Percentiles rank a stretch among this genome's conserved stretches.
Evolutionary conservation across 64 coral and sea anemone species (phyloP).

Genomic region (Acropora tenuis): DNA sequence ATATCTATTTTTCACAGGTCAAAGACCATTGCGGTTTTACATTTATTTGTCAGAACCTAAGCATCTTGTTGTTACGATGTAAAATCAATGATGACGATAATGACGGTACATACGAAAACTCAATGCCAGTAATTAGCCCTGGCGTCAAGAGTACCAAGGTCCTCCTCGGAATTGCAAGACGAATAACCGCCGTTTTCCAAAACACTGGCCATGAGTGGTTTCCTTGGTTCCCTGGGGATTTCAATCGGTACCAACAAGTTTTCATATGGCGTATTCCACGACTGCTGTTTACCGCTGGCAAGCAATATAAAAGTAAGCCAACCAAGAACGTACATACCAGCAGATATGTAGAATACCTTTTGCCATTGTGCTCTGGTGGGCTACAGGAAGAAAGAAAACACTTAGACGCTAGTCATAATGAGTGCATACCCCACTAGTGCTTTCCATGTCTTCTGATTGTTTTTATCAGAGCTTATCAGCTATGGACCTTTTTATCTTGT

Average conservation of each 20-base stretch:
- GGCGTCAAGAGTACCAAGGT: background rate
- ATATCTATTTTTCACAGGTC: too few relatives aligned
- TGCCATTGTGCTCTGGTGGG: constrained; percentile 87
- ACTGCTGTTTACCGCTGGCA: constrained; percentile 66
- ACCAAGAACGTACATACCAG: constrained; percentile 73
- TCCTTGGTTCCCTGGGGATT: constrained; percentile 68
- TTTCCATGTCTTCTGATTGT: too few relatives aligned
- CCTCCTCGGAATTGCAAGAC: background rate
- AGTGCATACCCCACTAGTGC: too few relatives aligned
- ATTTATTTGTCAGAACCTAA: too few relatives aligned
- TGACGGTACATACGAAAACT: too few relatives aligned
- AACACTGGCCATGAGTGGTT: constrained; percentile 32
- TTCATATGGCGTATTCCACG: constrained; percentile 78
- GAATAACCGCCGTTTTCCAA: background rate
- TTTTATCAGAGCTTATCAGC: too few relatives aligned
- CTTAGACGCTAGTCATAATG: too few relatives aligned
- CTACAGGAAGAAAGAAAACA: constrained; percentile 40
- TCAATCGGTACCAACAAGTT: constrained; percentile 52
- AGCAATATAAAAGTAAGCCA: constrained; percentile 47
- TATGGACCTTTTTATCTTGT: too few relatives aligned
- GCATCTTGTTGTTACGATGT: too few relatives aligned
- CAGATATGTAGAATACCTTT: constrained; percentile 88
- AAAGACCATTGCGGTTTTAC: too few relatives aligned
- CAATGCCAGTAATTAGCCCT: background rate
- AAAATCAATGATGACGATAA: too few relatives aligned